Evolutionary conservation across 2,888 invertebrate genomes (phyloP).

Genomic region (Xestia c-nigrum): DNA sequence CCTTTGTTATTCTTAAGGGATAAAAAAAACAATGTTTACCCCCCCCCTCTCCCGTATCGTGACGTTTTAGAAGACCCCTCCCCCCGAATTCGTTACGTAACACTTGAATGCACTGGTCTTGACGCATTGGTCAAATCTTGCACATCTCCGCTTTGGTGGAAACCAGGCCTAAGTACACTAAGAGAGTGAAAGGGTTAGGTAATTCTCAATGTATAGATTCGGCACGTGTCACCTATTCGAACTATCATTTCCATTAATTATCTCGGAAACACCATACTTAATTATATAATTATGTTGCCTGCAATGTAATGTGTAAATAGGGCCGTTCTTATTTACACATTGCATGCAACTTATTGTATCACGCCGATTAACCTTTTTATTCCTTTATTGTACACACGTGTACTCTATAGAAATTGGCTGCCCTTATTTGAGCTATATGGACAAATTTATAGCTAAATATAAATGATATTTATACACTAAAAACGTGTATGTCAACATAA

Average conservation of each 20-base stretch:
- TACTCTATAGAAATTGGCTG: not conserved
- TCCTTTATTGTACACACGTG: not conserved
- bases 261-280: slow-evolving; percentile 6
- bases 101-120: no score
- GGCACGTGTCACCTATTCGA: not conserved
- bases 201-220: not conserved
- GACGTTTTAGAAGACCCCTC: no score
- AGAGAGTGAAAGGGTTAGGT: not conserved
- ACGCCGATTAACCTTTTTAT: not conserved
- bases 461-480: not conserved
- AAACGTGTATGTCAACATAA: slow-evolving; percentile 17
- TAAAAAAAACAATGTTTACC: no score
- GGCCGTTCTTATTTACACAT: not conserved
- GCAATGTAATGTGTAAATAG: not conserved
- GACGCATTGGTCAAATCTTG: no score
- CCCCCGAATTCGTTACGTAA: no score
- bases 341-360: not conserved
- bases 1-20: no score
- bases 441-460: not conserved
- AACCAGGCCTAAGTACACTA: not conserved
- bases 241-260: not conserved
- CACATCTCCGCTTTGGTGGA: no score
- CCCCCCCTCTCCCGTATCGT: no score
- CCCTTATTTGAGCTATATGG: not conserved
- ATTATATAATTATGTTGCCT: not conserved